Percentiles rank a stretch among this genome's conserved stretches.
Evolutionary conservation across 2,797 vertebrate genomes (phyloP).

Genomic region (Crax fasciolata): DNA sequence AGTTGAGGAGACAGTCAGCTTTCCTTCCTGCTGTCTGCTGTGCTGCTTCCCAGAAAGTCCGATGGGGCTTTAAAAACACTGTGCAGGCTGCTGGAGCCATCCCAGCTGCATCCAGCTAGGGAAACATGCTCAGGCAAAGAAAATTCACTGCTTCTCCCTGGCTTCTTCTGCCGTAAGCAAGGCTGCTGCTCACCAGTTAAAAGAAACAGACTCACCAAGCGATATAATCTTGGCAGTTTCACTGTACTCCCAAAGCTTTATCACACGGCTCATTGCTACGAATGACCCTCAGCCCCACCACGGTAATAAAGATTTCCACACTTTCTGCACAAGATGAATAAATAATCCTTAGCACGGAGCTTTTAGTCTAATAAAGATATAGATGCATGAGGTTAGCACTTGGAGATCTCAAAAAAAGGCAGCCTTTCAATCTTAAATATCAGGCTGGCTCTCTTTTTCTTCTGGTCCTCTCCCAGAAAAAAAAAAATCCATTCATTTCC

Average conservation of each 20-base stretch:
- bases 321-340: constrained; percentile 1
- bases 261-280: background rate
- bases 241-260: background rate
- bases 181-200: background rate
- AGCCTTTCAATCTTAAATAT: constrained; percentile 12
- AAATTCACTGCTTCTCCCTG: background rate
- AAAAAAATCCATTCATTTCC: constrained; percentile 3
- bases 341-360: background rate
- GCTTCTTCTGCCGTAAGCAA: background rate
- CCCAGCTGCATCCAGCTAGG: background rate
- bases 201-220: background rate
- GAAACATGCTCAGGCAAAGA: background rate
- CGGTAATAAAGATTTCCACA: background rate
- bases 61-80: background rate
- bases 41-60: background rate
- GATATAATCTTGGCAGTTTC: background rate
- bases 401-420: background rate
- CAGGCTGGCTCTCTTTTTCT: background rate
- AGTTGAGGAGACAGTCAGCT: background rate
- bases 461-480: background rate
- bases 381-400: background rate
- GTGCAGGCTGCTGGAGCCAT: background rate
- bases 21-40: background rate
- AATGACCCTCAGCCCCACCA: background rate
- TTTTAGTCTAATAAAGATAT: constrained; percentile 6